phyloP scores from a whole-genome alignment of 2,113 vertebrate genomes.

The Heterocephalus glaber region DNA sequence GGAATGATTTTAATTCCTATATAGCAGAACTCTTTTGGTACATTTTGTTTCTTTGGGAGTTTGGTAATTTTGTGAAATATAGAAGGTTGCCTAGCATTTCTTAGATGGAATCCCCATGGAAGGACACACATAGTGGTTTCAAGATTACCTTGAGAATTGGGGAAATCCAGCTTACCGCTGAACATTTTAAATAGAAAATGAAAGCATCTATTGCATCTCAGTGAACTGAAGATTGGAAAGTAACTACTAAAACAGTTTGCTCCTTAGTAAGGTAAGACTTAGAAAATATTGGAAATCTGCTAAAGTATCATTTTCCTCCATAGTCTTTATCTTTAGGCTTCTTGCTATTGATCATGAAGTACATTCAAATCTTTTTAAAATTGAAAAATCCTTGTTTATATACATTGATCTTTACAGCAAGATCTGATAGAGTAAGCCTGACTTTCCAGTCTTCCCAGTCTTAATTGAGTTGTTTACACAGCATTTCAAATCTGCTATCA shows the following conservation, averaged over 20 bases:
- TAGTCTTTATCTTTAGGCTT: conserved; percentile 40
- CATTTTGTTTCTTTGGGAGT: conserved; percentile 49
- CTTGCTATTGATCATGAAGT: conserved; percentile 61
- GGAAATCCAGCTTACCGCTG: conserved; percentile 28
- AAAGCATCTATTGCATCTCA: conserved; percentile 57
- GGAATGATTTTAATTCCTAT: conserved; percentile 35
- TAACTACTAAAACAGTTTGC: conserved; percentile 44
- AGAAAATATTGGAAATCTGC: conserved; percentile 66
- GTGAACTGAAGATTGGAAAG: conserved; percentile 66
- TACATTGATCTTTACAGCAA: conserved; percentile 62
- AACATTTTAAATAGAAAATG: conserved; percentile 71
- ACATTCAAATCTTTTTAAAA: conserved; percentile 55
- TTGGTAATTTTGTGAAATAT: conserved; percentile 58
- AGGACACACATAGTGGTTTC: background rate
- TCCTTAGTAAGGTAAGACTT: conserved; percentile 50
- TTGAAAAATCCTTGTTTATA: conserved; percentile 67
- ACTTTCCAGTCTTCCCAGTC: conserved; percentile 58
- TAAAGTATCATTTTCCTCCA: conserved; percentile 44
- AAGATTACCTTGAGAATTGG: conserved; percentile 52
- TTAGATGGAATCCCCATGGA: conserved; percentile 22
- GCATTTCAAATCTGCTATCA: conserved; percentile 60
- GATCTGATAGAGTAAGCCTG: conserved; percentile 34
- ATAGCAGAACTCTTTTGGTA: conserved; percentile 1
- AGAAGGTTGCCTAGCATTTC: conserved; percentile 25
- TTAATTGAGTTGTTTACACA: conserved; percentile 71